Conservation (phyloP, 2,888 invertebrate species). For the Drosophila lacicola region DNA sequence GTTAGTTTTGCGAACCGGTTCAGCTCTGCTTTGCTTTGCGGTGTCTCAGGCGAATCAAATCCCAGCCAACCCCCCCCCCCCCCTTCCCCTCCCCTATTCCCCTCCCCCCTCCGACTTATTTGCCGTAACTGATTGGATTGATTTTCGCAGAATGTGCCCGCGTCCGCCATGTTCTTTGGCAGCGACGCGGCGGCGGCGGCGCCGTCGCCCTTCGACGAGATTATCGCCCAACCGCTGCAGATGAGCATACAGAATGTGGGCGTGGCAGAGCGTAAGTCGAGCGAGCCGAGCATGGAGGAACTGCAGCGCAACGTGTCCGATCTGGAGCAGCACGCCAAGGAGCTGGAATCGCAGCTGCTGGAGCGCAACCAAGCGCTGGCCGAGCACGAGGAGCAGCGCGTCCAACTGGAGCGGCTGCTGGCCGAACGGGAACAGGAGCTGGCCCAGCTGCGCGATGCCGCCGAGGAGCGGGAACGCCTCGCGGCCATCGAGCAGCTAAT, state of each 20-base stretch:
- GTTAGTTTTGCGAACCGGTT: too few relatives aligned
- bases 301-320: slow-evolving; percentile 84
- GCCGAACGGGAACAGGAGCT: slow-evolving; percentile 52
- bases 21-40: too few relatives aligned
- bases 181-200: slow-evolving; percentile 57
- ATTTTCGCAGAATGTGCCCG: slow-evolving; percentile 14
- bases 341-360: slow-evolving; percentile 83
- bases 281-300: slow-evolving; percentile 84
- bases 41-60: too few relatives aligned
- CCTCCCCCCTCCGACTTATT: too few relatives aligned
- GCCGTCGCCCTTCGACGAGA: slow-evolving; percentile 83
- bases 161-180: slow-evolving; percentile 80
- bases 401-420: slow-evolving; percentile 53
- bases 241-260: slow-evolving; percentile 25
- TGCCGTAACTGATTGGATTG: background rate
- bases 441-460: slow-evolving; percentile 53
- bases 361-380: slow-evolving; percentile 73
- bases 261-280: background rate
- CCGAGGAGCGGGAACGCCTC: slow-evolving; percentile 65
- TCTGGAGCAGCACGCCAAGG: slow-evolving; percentile 84
- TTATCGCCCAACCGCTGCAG: slow-evolving; percentile 72
- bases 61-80: too few relatives aligned
- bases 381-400: slow-evolving; percentile 70
- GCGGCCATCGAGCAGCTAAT: slow-evolving; percentile 61
- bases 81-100: too few relatives aligned